Percentiles rank a stretch among this genome's conserved stretches.
Evolutionary conservation across 2,113 vertebrate species (phyloP).

Genomic region (Limnothrissa miodon): DNA sequence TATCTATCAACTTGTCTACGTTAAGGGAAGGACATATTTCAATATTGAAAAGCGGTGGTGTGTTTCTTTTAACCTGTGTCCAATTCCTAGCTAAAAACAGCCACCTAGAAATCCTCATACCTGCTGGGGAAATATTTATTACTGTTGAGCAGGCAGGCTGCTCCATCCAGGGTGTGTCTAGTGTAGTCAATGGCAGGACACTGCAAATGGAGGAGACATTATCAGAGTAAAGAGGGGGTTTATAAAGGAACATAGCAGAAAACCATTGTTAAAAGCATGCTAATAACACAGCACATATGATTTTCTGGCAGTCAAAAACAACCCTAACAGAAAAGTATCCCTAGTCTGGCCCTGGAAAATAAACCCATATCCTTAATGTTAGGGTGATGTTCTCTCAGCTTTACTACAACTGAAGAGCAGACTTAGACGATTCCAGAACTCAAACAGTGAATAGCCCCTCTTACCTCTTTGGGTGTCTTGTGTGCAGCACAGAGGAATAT

Average conservation of each 20-base stretch:
- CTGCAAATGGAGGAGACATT: slow-evolving; percentile 59
- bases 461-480: slow-evolving; percentile 98
- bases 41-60: no score
- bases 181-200: slow-evolving; percentile 99
- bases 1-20: no score
- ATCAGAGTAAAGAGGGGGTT: not conserved
- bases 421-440: not conserved
- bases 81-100: not conserved
- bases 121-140: slow-evolving; percentile 99
- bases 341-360: not conserved
- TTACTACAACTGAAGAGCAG: not conserved
- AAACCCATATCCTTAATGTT: not conserved
- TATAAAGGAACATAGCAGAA: not conserved
- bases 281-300: not conserved
- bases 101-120: slow-evolving; percentile 63
- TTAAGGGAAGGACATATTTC: no score
- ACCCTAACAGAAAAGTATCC: not conserved
- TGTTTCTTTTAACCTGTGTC: no score
- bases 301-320: not conserved
- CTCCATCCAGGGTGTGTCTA: slow-evolving; percentile 97
- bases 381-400: not conserved
- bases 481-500: slow-evolving; percentile 99
- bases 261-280: not conserved
- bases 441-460: slow-evolving; percentile 14
- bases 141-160: slow-evolving; percentile 98